Base-by-base conservation (phyloP, 2,888 invertebrate species). In the Silvanus unidentatus region DNA sequence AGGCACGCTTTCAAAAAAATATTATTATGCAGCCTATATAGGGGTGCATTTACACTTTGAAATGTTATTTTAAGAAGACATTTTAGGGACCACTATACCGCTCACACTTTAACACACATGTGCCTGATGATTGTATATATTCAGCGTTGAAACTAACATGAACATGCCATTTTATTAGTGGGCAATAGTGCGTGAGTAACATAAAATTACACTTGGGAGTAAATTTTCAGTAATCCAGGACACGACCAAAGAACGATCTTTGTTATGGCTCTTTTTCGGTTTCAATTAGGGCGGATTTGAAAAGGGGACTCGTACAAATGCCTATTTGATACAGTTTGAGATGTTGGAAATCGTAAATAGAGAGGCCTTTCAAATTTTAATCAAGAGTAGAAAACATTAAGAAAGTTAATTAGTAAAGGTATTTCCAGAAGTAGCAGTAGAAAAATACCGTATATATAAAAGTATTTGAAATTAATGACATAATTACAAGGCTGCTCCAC, bases 1-100 rank as follows among this genome's bases (percentile, higher is more conserved):
- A 38, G 45, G 52, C 57, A 49, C 49, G 52, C 50, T 50, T 43
- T 43, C 49, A 48, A 43, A 50, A 51, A 49, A 47, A 22, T 22
- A 22, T 22, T 32, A 32, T 32, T 32, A 32, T 32, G n/a, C n/a
- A n/a, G n/a, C n/a, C n/a, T 32, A 11, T 32, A 13, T 37, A 16
- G 42, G 52, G 50, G 54, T 48, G 47, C 54, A 48, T 55, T 57
- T 58, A 53, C 54, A 52, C 55, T 37, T 32, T 11, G 5, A 32
- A n/a, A 32, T 60, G 60, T 60, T 60, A 60, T 60, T 60, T 60
- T 59, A 55, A 50, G 58, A 58, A 54, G 53, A 53, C 50, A 49
- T 22, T 22, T 22, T 22, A n/a, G 22, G 22, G 22, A 8, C 22
- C 51, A 55, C 44, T 55, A 57, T 57, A 57, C 50, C 40, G 40